These are phyloP conservation scores for Eunapius fragilis DNA, from an alignment of 37 sponge, comb jelly and placozoan genomes.

Conservation along the genomic window DNA sequence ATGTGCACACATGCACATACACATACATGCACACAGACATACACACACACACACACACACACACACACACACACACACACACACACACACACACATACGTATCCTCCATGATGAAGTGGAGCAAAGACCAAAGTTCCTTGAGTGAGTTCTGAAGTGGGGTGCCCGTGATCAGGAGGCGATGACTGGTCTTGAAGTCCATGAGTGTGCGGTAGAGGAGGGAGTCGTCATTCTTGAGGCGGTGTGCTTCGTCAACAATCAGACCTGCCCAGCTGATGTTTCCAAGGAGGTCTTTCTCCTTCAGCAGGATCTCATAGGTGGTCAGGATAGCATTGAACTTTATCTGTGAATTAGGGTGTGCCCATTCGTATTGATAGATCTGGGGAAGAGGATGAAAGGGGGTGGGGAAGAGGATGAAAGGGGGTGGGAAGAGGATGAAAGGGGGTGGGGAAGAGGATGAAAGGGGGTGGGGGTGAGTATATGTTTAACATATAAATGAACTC, in stretches of 20 bases:
- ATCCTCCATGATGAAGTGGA: constrained; percentile 95
- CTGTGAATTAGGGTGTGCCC: constrained; percentile 68
- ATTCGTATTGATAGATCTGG: constrained; percentile 89
- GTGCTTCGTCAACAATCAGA: constrained; percentile 95
- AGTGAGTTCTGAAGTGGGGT: constrained; percentile 99
- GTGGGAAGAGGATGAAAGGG: constrained; percentile 7
- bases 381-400: not conserved
- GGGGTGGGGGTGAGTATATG: not conserved
- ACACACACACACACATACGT: constrained; percentile 54
- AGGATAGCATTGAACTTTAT: constrained; percentile 93
- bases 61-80: not conserved
- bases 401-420: no score
- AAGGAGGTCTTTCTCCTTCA: constrained; percentile 94
- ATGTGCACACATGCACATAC: not conserved
- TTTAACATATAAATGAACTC: not conserved
- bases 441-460: no score
- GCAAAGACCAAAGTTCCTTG: constrained; percentile 96
- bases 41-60: not conserved
- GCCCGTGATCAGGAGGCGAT: constrained; percentile 95
- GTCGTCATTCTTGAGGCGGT: constrained; percentile 98
- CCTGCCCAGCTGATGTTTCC: constrained; percentile 87
- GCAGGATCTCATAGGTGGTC: constrained; percentile 97
- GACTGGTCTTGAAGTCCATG: constrained; percentile 87
- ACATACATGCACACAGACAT: not conserved
- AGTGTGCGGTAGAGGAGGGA: constrained; percentile 92